These are phyloP conservation scores for Trypoxylus dichotomus DNA, from an alignment of 1,140 invertebrate genomes.

Conservation along the genomic window DNA sequence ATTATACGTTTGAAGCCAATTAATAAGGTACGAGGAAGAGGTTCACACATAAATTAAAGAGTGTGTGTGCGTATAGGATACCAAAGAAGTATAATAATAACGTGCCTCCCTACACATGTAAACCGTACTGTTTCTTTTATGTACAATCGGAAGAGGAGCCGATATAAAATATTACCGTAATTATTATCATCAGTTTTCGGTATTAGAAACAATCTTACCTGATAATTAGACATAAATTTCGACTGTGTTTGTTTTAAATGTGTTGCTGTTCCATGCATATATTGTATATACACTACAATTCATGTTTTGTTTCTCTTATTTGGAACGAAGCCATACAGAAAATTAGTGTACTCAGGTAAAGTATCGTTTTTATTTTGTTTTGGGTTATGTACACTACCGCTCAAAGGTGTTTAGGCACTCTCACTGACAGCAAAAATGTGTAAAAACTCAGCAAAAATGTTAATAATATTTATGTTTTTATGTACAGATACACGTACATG, in stretches of 20 bases:
- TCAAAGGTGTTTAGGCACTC: too few relatives aligned
- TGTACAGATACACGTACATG: too few relatives aligned
- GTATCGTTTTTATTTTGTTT: too few relatives aligned
- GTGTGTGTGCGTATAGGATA: background rate
- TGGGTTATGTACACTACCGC: too few relatives aligned
- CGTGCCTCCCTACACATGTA: background rate
- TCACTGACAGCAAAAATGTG: too few relatives aligned
- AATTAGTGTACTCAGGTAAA: too few relatives aligned
- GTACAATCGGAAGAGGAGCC: background rate
- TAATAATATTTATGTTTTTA: too few relatives aligned
- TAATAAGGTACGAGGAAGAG: background rate
- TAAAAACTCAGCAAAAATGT: too few relatives aligned
- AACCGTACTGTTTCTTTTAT: background rate
- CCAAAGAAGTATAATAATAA: background rate
- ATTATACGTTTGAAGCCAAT: background rate
- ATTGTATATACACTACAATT: too few relatives aligned
- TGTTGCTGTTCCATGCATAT: background rate
- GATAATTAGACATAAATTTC: background rate
- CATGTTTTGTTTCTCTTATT: too few relatives aligned
- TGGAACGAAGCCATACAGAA: too few relatives aligned
- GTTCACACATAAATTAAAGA: constrained; percentile 18
- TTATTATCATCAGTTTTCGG: background rate
- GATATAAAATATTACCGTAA: background rate
- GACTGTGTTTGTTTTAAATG: background rate
- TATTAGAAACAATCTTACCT: background rate